A percentile compares a stretch with the other conserved stretches of the same genome.
These are phyloP conservation scores for Gymnothorax javanicus DNA, from an alignment of 2,797 vertebrate genomes.

Conservation along the genomic window DNA sequence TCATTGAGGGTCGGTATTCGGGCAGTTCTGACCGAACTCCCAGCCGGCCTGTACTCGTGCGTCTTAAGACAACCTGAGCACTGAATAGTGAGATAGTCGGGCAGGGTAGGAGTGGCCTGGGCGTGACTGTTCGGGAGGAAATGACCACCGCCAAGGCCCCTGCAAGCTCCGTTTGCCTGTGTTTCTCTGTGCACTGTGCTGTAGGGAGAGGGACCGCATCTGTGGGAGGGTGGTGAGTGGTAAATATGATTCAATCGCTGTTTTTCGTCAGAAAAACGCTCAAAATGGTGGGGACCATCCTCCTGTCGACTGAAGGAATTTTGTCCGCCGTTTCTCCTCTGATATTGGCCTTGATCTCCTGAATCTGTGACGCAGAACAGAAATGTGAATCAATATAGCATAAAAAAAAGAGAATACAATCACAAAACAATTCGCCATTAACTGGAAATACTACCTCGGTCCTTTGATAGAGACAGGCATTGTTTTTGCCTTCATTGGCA, in stretches of 20 bases:
- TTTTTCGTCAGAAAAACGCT: slow-evolving; percentile 30
- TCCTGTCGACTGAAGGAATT: slow-evolving; percentile 12
- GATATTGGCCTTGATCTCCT: slow-evolving; percentile 31
- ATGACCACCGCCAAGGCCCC: slow-evolving; percentile 21
- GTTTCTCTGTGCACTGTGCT: slow-evolving; percentile 15
- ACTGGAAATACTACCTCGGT: background rate
- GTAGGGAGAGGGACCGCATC: slow-evolving; percentile 22
- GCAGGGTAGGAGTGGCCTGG: slow-evolving; percentile 22
- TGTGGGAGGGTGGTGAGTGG: slow-evolving; percentile 33
- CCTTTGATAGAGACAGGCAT: background rate
- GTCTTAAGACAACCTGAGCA: slow-evolving; percentile 61
- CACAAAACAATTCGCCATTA: background rate
- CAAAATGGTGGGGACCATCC: slow-evolving; percentile 21
- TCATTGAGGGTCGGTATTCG: slow-evolving; percentile 19
- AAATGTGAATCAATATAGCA: background rate
- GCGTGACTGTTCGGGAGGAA: slow-evolving; percentile 33
- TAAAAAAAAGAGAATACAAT: background rate
- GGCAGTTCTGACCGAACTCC: slow-evolving; percentile 38
- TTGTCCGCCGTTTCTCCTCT: slow-evolving; percentile 31
- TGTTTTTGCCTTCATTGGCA: background rate
- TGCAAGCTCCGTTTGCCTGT: background rate
- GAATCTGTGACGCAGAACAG: slow-evolving; percentile 28
- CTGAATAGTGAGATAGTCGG: slow-evolving; percentile 43
- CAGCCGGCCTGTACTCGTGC: slow-evolving; percentile 45
- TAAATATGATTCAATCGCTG: slow-evolving; percentile 34